A percentile compares a stretch with the other conserved stretches of the same genome.
Conservation (phyloP, 2,888 invertebrate genomes). For the Tineola bisselliella region DNA sequence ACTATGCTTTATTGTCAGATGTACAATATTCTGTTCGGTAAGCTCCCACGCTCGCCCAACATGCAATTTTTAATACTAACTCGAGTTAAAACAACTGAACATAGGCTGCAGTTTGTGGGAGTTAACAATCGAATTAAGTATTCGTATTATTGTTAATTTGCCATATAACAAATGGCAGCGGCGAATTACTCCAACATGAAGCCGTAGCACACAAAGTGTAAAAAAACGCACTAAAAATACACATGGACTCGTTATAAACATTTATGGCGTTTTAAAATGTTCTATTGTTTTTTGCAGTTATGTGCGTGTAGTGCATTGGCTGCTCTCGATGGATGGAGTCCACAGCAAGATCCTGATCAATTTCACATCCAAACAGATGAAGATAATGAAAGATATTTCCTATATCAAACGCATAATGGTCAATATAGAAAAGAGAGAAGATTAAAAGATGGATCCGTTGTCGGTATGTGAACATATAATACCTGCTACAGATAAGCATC, state of each 20-base stretch:
- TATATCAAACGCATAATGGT: slow-evolving; percentile 88
- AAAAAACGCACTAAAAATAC: no score
- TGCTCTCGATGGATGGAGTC: slow-evolving; percentile 56
- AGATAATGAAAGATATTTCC: slow-evolving; percentile 89
- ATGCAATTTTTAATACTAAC: slow-evolving; percentile 33
- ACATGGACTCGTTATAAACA: no score
- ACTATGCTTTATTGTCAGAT: slow-evolving; percentile 5
- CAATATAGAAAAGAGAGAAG: slow-evolving; percentile 90
- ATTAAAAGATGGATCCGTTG: slow-evolving; percentile 86
- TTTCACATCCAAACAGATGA: slow-evolving; percentile 94
- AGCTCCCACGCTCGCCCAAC: slow-evolving; percentile 43
- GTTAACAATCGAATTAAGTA: slow-evolving; percentile 8
- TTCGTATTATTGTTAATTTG: background rate
- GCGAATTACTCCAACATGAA: no score
- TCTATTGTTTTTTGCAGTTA: slow-evolving; percentile 29
- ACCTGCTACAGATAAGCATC: background rate
- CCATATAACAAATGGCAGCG: no score
- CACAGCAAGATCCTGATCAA: slow-evolving; percentile 77
- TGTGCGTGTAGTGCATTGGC: slow-evolving; percentile 49
- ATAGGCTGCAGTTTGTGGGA: slow-evolving; percentile 5
- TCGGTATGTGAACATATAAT: slow-evolving; percentile 64
- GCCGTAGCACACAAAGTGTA: no score
- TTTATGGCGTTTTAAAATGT: background rate
- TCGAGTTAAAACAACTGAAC: slow-evolving; percentile 4
- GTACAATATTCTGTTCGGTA: slow-evolving; percentile 12